Evolutionary conservation across 2,888 invertebrate genomes (phyloP).

Genomic region (Eilema sororculum): DNA sequence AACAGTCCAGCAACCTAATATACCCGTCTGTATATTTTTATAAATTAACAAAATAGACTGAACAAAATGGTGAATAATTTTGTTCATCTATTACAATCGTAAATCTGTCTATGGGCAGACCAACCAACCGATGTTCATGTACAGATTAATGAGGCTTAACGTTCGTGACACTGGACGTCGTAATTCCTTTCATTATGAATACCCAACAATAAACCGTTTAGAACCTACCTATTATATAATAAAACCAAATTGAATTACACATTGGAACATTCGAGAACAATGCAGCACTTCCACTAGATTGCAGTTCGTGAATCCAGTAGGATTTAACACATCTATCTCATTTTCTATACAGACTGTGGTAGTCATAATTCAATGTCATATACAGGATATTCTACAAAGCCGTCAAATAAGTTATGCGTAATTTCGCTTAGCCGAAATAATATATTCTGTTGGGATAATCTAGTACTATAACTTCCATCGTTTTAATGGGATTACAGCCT

Average conservation of each 20-base stretch:
- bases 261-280: slow-evolving; percentile 48
- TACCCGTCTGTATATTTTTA: background rate
- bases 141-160: slow-evolving; percentile 11
- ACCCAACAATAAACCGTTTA: slow-evolving; percentile 5
- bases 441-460: slow-evolving; percentile 38
- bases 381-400: slow-evolving; percentile 43
- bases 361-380: slow-evolving; percentile 54
- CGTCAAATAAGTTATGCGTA: slow-evolving; percentile 54
- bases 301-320: slow-evolving; percentile 51
- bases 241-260: slow-evolving; percentile 41
- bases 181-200: slow-evolving; percentile 11
- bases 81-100: background rate
- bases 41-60: background rate
- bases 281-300: slow-evolving; percentile 59
- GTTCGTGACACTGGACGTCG: background rate
- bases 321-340: slow-evolving; percentile 46
- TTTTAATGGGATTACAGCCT: slow-evolving; percentile 19
- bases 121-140: background rate
- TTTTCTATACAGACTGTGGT: slow-evolving; percentile 36
- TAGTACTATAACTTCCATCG: slow-evolving; percentile 26
- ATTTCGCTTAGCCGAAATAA: slow-evolving; percentile 43
- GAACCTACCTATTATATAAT: slow-evolving; percentile 1
- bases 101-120: background rate
- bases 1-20: background rate
- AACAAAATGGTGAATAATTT: background rate